Evolutionary conservation across 2,888 invertebrate species (phyloP), one percentile per base, ranked within the genome.

Genomic region (Dasypolia templi): DNA sequence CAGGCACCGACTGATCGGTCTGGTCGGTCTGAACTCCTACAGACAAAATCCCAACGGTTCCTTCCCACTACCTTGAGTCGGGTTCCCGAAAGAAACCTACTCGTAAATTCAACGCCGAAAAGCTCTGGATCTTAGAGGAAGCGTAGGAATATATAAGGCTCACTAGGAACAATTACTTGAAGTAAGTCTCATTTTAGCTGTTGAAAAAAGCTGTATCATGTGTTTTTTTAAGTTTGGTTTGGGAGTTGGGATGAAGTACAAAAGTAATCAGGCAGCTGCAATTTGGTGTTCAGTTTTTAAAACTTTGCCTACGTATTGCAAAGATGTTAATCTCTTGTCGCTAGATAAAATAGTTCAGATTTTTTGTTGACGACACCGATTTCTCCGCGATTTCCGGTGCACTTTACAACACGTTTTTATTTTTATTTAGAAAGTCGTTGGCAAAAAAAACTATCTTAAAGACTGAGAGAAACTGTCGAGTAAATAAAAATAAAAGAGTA

Each of bases 381-480:
- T 68, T 66, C 68, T 46, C 68, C 12, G 7, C 32, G 42, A 32
- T 42, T 42, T 53, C 14, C 53, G 42, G 9, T n/a, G 32, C n/a
- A 53, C 9, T 67, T 46, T 6, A 68, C 67, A 19, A 68, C 67
- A 19, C 19, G n/a, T 70, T 53, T 69, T 26, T 39, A 35, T 39
- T 7, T 39, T 9, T 39, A 0, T 39, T 39, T 39, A 7, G 9
- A 9, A 39, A 39, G 39, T 39, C 39, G 39, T 7, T 39, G 39
- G 39, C 9, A 9, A 39, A 39, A 39, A 39, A 39, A 7, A 39
- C 7, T 9, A 39, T 9, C 7, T 9, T 9, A 39, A 39, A 39
- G 39, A 39, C 39, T n/a, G n/a, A n/a, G n/a, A n/a, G 39, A 39
- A 39, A 39, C 39, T 39, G 7, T 39, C 39, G 39, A 39, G 39